Percentiles rank a stretch among this genome's conserved stretches.
Evolutionary conservation across 1,140 invertebrate genomes (phyloP).

Genomic region (Wiebesia pumilae): DNA sequence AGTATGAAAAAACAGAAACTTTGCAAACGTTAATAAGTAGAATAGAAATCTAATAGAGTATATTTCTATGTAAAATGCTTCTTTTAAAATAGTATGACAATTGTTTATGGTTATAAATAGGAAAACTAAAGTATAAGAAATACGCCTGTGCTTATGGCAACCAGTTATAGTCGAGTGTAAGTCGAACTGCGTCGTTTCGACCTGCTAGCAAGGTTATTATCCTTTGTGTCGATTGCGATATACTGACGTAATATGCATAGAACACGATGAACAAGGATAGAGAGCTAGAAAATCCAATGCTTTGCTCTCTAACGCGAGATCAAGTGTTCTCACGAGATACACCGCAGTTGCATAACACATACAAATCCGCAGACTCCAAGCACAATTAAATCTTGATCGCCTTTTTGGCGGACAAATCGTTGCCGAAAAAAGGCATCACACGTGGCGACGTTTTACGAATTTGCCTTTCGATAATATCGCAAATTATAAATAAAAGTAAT

Average conservation of each 20-base stretch:
- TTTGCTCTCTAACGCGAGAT: conserved; percentile 27
- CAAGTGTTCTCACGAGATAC: conserved; percentile 52
- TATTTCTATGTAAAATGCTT: too few relatives aligned
- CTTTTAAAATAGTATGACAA: too few relatives aligned
- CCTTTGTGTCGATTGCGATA: conserved; percentile 52
- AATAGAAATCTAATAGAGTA: too few relatives aligned
- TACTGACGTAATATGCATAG: conserved; percentile 41
- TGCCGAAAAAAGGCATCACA: neutral
- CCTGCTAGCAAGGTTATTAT: conserved; percentile 51
- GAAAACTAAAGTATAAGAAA: neutral
- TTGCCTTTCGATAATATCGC: too few relatives aligned
- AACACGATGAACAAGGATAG: conserved; percentile 42
- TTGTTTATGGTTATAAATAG: too few relatives aligned
- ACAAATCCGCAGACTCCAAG: conserved; percentile 19
- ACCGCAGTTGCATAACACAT: conserved; percentile 40
- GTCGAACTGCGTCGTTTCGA: neutral
- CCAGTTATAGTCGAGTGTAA: neutral
- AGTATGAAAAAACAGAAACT: too few relatives aligned
- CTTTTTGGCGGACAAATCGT: conserved; percentile 16
- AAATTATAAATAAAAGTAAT: too few relatives aligned
- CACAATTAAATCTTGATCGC: conserved; percentile 22
- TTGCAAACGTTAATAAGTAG: too few relatives aligned
- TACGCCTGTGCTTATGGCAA: conserved; percentile 6
- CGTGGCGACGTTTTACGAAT: too few relatives aligned
- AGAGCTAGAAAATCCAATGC: conserved; percentile 8